Percentiles rank a stretch among this genome's conserved stretches.
These are phyloP conservation scores for Dendrocopos noguchii DNA, from an alignment of 2,113 vertebrate genomes.

Conservation along the genomic window DNA sequence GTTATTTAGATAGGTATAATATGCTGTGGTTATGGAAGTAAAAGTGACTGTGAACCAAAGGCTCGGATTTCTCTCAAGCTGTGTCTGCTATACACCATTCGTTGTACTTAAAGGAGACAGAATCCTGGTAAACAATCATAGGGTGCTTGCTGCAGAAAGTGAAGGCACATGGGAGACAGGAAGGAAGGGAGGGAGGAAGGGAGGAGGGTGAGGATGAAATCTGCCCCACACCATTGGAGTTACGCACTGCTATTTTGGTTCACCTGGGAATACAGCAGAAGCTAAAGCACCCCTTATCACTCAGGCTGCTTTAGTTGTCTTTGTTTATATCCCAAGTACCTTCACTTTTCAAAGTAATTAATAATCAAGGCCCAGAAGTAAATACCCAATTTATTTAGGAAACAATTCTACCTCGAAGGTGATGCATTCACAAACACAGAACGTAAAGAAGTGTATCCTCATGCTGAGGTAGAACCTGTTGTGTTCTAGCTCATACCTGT, in stretches of 20 bases:
- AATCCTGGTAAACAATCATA: not conserved
- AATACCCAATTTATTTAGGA: not conserved
- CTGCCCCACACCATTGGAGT: not conserved
- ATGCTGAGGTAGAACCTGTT: too few species aligned
- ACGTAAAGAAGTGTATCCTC: too few species aligned
- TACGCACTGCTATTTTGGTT: not conserved
- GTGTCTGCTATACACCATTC: constrained; percentile 27
- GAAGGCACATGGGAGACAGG: not conserved
- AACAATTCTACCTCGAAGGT: not conserved
- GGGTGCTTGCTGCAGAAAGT: constrained; percentile 1
- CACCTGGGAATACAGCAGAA: not conserved
- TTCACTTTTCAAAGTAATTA: not conserved
- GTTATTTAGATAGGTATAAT: constrained; percentile 49
- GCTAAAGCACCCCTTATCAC: not conserved
- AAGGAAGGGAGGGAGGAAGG: not conserved
- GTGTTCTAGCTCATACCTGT: too few species aligned
- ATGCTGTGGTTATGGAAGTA: constrained; percentile 26
- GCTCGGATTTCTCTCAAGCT: constrained; percentile 53
- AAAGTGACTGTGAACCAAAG: constrained; percentile 30
- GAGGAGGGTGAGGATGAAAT: not conserved
- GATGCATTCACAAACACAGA: not conserved
- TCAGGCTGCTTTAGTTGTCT: not conserved
- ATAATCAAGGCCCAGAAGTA: not conserved
- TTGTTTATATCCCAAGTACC: not conserved
- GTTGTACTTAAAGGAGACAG: constrained; percentile 19